These are phyloP conservation scores for Sphyrna mokarran DNA, from an alignment of 2,113 vertebrate species.

Conservation along the genomic window DNA sequence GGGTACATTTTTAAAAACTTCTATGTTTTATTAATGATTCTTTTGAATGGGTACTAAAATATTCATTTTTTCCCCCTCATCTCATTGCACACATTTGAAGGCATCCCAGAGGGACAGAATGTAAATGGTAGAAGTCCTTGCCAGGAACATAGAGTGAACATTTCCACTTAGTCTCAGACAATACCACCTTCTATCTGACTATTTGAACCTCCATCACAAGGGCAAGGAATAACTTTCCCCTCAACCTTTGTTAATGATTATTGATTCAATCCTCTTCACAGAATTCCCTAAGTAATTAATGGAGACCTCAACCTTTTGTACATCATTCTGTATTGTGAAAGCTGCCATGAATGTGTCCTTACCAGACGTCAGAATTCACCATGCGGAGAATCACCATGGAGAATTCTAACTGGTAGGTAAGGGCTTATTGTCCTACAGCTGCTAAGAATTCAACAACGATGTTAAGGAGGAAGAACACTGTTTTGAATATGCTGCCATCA, in stretches of 20 bases:
- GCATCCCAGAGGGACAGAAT: background rate
- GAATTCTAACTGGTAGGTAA: background rate
- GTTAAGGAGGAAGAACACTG: background rate
- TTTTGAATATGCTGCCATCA: background rate
- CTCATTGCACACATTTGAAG: background rate
- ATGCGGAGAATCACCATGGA: conserved; percentile 1
- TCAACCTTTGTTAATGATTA: background rate
- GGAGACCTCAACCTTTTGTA: background rate
- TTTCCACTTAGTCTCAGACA: background rate
- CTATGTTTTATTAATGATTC: background rate
- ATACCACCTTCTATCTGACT: background rate
- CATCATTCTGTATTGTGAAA: background rate
- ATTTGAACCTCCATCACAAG: background rate
- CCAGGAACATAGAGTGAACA: background rate
- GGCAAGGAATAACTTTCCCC: background rate
- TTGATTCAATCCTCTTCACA: background rate
- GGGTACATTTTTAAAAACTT: background rate
- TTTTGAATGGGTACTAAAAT: too few species aligned
- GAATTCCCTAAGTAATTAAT: background rate
- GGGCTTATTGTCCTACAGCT: background rate
- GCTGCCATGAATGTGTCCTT: background rate
- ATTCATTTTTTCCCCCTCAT: background rate
- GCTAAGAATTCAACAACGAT: background rate
- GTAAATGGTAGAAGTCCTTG: background rate
- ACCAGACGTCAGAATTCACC: background rate